Percentiles rank a stretch among this genome's conserved stretches.
These are phyloP conservation scores for Eulacestoma nigropectus DNA, from an alignment of 2,113 vertebrate species.

Conservation along the genomic window DNA sequence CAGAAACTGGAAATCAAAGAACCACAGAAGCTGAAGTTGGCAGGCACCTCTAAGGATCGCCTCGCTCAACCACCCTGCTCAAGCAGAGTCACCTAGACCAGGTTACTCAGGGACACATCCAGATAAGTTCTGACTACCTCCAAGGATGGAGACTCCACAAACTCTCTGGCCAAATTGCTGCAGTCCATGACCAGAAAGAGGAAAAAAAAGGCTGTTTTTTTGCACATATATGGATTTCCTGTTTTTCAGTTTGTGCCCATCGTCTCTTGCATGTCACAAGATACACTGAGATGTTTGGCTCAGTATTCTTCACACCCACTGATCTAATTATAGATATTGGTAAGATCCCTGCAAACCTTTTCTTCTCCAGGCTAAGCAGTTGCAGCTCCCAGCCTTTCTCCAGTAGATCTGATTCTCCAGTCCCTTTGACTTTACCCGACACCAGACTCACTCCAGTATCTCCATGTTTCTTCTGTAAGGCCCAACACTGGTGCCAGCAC, in stretches of 20 bases:
- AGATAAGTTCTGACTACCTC: too few species aligned
- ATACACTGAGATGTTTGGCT: background rate
- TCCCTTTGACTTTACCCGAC: background rate
- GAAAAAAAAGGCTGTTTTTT: fast-evolving
- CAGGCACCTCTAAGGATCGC: background rate
- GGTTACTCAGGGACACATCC: background rate
- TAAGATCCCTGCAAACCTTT: background rate
- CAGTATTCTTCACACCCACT: background rate
- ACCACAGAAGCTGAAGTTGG: background rate
- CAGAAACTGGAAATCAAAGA: background rate
- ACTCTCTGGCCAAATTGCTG: background rate
- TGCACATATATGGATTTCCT: background rate
- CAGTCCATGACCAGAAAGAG: background rate
- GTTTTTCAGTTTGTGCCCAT: background rate
- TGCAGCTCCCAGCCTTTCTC: background rate
- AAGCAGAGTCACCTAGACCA: background rate
- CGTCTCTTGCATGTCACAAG: background rate
- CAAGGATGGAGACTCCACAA: background rate
- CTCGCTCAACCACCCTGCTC: background rate
- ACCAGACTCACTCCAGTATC: background rate
- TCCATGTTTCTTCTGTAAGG: background rate
- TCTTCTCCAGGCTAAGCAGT: background rate
- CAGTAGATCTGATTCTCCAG: background rate
- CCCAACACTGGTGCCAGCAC: background rate
- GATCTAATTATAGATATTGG: background rate